Conservation (phyloP, 2,888 invertebrate species). For the Acleris literana region DNA sequence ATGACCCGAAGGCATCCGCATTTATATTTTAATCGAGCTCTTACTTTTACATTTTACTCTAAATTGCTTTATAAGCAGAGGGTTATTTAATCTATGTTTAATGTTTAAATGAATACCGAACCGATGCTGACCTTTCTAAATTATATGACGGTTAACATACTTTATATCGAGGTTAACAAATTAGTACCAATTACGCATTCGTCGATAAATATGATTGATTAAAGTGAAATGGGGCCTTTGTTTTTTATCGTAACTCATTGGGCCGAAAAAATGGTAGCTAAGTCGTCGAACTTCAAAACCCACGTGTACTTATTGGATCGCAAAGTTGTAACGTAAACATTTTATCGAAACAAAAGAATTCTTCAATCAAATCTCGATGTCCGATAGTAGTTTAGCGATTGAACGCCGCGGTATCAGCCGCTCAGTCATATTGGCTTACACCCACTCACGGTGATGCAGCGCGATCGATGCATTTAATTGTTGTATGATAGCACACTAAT, state of each 20-base stretch:
- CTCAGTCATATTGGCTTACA: constrained; percentile 42
- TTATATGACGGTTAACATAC: constrained; percentile 52
- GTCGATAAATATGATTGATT: constrained; percentile 49
- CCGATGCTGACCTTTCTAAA: constrained; percentile 48
- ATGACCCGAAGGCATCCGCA: constrained; percentile 45
- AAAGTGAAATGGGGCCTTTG: constrained; percentile 36
- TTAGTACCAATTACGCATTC: constrained; percentile 47
- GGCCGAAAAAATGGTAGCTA: constrained; percentile 8
- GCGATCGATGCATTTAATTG: constrained; percentile 79
- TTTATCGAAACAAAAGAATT: constrained; percentile 70
- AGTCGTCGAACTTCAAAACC: constrained; percentile 20
- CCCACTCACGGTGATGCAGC: constrained; percentile 74
- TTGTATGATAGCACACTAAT: constrained; percentile 80
- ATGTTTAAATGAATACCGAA: constrained; percentile 52
- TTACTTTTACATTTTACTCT: constrained; percentile 46
- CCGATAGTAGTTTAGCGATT: constrained; percentile 44
- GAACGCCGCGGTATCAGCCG: constrained; percentile 41
- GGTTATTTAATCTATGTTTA: constrained; percentile 51
- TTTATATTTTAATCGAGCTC: constrained; percentile 44
- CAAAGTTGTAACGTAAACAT: constrained; percentile 25
- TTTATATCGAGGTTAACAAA: constrained; percentile 48
- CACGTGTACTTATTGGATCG: constrained; percentile 4
- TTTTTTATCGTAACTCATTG: constrained; percentile 29
- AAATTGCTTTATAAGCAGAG: constrained; percentile 66
- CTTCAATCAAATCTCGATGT: constrained; percentile 63